phyloP scores from a whole-genome alignment of 2,113 vertebrate species.

The Pyrgilauda ruficollis region DNA sequence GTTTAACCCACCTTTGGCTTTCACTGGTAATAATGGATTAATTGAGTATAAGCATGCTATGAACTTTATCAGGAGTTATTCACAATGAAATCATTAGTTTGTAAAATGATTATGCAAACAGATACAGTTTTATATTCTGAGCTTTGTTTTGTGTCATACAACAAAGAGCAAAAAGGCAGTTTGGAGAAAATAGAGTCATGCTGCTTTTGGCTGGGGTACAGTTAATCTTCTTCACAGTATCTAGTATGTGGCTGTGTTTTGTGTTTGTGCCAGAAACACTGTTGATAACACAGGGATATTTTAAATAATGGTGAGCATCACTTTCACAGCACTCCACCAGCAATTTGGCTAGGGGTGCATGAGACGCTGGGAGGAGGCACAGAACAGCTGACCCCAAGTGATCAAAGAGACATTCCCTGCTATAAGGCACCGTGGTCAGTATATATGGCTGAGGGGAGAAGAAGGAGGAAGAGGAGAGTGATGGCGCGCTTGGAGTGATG shows the following conservation, averaged over 20 bases:
- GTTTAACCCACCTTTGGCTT: neutral
- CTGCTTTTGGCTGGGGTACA: neutral
- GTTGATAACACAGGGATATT: neutral
- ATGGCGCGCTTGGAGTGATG: accelerated
- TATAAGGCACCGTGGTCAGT: accelerated
- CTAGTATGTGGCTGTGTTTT: neutral
- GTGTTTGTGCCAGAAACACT: neutral
- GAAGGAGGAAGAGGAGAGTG: neutral
- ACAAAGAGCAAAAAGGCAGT: neutral
- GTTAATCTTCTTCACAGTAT: neutral
- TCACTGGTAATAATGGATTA: neutral
- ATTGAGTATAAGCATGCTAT: neutral
- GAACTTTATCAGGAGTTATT: neutral
- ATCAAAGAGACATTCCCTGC: accelerated
- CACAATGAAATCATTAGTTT: neutral
- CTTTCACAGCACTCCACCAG: neutral
- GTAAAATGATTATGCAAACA: neutral
- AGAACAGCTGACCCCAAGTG: neutral
- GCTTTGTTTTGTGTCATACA: neutral
- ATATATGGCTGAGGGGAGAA: neutral
- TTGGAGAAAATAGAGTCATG: neutral
- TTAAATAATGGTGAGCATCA: neutral
- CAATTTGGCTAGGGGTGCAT: accelerated
- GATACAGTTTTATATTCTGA: neutral
- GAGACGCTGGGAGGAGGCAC: accelerated